Evolutionary conservation across 2,888 invertebrate species (phyloP).

Genomic region (Anagyrus pseudococci): DNA sequence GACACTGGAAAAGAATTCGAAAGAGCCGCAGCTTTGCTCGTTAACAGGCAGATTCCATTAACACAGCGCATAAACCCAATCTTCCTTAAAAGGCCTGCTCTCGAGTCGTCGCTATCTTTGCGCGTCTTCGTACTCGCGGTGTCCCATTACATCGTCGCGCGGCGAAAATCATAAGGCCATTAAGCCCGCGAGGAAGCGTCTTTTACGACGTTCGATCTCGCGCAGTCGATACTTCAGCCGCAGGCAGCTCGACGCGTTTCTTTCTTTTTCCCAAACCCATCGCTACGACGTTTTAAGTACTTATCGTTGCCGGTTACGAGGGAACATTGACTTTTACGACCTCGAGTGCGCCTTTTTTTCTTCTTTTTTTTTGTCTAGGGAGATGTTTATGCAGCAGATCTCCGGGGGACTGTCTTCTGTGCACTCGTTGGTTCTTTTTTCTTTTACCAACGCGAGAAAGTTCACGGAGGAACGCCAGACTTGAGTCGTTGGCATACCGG

Average conservation of each 20-base stretch:
- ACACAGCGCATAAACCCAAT: too few species aligned
- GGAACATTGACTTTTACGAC: slow-evolving; percentile 60
- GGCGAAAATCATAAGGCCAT: slow-evolving; percentile 56
- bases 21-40: too few species aligned
- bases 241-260: slow-evolving; percentile 22
- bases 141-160: neutral
- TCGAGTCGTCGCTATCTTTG: too few species aligned
- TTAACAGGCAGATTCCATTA: too few species aligned
- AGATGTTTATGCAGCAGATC: slow-evolving; percentile 3
- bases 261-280: slow-evolving; percentile 37
- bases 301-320: slow-evolving; percentile 61
- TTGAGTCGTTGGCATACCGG: too few species aligned
- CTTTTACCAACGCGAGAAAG: too few species aligned
- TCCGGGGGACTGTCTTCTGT: too few species aligned
- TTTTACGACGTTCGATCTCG: slow-evolving; percentile 27
- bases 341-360: slow-evolving; percentile 18
- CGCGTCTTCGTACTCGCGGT: neutral
- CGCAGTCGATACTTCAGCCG: neutral
- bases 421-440: too few species aligned
- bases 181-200: slow-evolving; percentile 28
- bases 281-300: slow-evolving; percentile 44
- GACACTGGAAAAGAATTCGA: too few species aligned
- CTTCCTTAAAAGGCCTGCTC: too few species aligned
- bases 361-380: too few species aligned
- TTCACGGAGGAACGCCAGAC: too few species aligned